Evolutionary conservation across 2,113 vertebrate genomes (phyloP).

Genomic region (Urocynchramus pylzowi): DNA sequence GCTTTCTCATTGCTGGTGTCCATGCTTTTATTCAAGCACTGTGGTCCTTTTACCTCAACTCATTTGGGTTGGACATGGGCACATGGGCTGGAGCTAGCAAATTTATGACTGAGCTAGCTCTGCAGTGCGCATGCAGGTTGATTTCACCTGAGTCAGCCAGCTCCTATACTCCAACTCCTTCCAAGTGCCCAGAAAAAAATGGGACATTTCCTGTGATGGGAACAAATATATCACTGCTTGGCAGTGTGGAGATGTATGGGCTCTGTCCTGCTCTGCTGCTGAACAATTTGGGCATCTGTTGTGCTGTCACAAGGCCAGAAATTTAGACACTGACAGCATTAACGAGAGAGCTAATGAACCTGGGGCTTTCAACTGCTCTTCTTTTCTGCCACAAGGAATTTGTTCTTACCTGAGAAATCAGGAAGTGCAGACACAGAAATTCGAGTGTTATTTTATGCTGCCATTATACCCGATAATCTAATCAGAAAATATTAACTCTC

Average conservation of each 20-base stretch:
- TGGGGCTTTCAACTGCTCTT: neutral
- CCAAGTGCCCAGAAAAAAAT: neutral
- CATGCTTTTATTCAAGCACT: neutral
- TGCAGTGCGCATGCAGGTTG: neutral
- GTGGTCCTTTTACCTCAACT: accelerated
- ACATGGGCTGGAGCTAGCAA: neutral
- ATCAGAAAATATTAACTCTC: neutral
- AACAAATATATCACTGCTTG: neutral
- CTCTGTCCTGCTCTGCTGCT: neutral
- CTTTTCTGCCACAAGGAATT: neutral
- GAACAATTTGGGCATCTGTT: neutral
- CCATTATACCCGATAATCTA: neutral
- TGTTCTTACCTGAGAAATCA: neutral
- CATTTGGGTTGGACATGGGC: neutral
- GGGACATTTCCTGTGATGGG: neutral
- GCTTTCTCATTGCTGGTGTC: neutral
- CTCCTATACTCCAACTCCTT: neutral
- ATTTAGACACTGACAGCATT: neutral
- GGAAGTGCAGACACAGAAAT: neutral
- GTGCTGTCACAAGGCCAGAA: conserved; percentile 24
- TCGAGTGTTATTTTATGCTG: neutral
- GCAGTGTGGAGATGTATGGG: neutral
- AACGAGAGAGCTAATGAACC: accelerated
- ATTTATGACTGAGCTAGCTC: neutral
- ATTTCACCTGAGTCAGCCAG: neutral